A percentile compares a stretch with the other conserved stretches of the same genome.
Evolutionary conservation across 1,140 invertebrate species (phyloP).

Genomic region (Amyelois transitella): DNA sequence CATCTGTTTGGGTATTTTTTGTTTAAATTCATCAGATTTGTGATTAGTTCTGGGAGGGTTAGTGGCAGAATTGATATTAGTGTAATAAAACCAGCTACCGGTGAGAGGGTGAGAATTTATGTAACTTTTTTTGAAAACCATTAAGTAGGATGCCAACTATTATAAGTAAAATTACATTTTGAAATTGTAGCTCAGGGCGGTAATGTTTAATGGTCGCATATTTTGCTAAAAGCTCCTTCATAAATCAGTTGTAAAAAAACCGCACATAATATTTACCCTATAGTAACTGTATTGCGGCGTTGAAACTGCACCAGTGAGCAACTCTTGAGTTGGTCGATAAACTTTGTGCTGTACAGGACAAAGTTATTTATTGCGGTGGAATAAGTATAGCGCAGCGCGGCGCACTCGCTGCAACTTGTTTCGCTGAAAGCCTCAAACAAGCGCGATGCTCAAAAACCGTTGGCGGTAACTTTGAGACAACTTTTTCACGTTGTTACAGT

Average conservation of each 20-base stretch:
- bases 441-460: conserved; percentile 45
- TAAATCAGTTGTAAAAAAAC: too few relatives aligned
- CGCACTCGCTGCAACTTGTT: conserved; percentile 40
- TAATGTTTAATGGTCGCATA: too few relatives aligned
- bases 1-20: conserved; percentile 58
- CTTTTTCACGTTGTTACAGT: conserved; percentile 31
- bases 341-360: conserved; percentile 36
- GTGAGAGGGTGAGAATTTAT: too few relatives aligned
- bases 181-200: too few relatives aligned
- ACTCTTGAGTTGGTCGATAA: conserved; percentile 19
- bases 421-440: conserved; percentile 23
- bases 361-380: conserved; percentile 48
- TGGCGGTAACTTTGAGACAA: conserved; percentile 42
- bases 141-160: too few relatives aligned
- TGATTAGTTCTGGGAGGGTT: conserved; percentile 57
- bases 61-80: conserved; percentile 20
- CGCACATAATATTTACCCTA: too few relatives aligned
- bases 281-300: too few relatives aligned
- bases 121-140: too few relatives aligned
- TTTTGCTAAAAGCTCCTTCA: too few relatives aligned
- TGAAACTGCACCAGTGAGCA: background rate
- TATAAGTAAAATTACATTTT: too few relatives aligned
- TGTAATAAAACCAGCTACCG: background rate
- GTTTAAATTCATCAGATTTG: conserved; percentile 40
- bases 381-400: conserved; percentile 33